Evolutionary conservation across 2,888 invertebrate genomes (phyloP).

Genomic region (Drosophila eohydei): DNA sequence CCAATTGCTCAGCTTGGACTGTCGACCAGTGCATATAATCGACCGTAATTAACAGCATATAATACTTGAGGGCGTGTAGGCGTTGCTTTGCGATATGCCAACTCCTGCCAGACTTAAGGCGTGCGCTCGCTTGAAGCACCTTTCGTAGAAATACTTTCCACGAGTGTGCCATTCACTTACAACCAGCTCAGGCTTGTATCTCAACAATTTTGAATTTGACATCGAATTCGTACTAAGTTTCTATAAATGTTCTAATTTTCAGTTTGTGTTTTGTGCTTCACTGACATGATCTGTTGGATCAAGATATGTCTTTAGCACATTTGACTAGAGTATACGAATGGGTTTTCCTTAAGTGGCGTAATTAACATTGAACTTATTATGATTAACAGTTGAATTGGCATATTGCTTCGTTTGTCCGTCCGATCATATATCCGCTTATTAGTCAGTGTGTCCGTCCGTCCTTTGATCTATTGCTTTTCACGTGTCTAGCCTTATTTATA

Average conservation of each 20-base stretch:
- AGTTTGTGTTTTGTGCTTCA: not conserved
- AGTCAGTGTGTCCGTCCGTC: not conserved
- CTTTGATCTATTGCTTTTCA: too few species aligned
- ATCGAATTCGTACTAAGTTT: constrained; percentile 2
- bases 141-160: constrained; percentile 19
- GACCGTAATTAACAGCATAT: not conserved
- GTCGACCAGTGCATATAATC: not conserved
- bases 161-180: constrained; percentile 21
- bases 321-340: too few species aligned
- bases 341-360: too few species aligned
- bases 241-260: not conserved
- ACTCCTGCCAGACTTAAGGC: not conserved
- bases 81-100: not conserved
- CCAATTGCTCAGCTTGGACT: not conserved
- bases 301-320: too few species aligned
- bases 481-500: too few species aligned
- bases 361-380: too few species aligned
- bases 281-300: not conserved
- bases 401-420: too few species aligned
- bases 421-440: not conserved
- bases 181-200: not conserved
- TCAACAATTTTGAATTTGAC: constrained; percentile 37
- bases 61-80: constrained; percentile 3
- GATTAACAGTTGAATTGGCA: too few species aligned
- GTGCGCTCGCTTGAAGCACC: not conserved